Base-by-base conservation (phyloP, 2,888 invertebrate species). In the Xylota segnis region DNA sequence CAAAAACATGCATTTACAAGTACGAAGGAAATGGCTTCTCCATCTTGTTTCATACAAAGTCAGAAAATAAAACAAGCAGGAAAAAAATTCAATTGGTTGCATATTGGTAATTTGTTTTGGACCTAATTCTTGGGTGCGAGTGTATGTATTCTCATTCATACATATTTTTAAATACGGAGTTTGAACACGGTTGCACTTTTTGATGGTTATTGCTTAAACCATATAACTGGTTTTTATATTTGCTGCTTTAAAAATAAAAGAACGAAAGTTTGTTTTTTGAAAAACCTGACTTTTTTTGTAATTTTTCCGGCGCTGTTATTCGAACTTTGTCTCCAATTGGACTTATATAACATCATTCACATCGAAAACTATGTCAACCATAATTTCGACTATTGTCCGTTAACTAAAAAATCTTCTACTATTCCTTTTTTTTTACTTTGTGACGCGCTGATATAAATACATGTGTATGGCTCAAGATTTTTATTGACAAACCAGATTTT, bases 341-440 rank as follows among this genome's bases (percentile, higher is more conserved):
- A 40, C n/a, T 40, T 43, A 43, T 43, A 43, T 6, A 43, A 14
- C n/a, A 4, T n/a, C 14, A 14, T 9, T n/a, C 40, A 14, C 43
- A 0, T 14, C 4, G 4, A 43, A 61, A 63, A 74, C 63, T 54
- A 54, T 74, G 74, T 74, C 74, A 74, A 74, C 74, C 63, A 63
- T 1, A 29, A 29, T 54, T 54, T 32, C 27, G 1, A 27, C 52
- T 47, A 54, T 63, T 74, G 52, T 63, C 50, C 59, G 59, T 72
- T 71, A 34, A 43, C 18, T 40, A 16, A 5, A 52, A 27, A 7
- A 2, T 45, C 16, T 16, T 16, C 45, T 45, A 16, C 14, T 45
- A 16, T 45, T 45, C 9, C 9, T 45, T 4, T 23, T 23, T 23
- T 23, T 12, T 50, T 29, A 6, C 14, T 54, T 29, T 54, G 29